Percentiles rank a stretch among this genome's conserved stretches.
These are phyloP conservation scores for Limenitis camilla DNA, from an alignment of 2,888 invertebrate species.

Conservation along the genomic window DNA sequence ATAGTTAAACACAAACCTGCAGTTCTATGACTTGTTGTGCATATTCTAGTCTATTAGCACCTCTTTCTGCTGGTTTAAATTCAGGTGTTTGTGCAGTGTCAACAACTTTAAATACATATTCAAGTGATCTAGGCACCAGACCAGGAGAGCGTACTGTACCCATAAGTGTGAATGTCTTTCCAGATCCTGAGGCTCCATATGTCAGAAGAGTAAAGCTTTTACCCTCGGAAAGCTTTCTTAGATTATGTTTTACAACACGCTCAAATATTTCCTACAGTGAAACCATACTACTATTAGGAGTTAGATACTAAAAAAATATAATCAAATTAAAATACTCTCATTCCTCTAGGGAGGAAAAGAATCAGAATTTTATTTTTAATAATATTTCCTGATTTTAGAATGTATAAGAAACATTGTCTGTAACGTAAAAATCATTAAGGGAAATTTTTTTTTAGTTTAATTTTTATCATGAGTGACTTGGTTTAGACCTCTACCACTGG, in stretches of 20 bases:
- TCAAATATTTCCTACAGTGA: too few species aligned
- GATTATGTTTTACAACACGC: slow-evolving; percentile 71
- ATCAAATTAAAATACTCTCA: too few species aligned
- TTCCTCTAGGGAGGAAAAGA: too few species aligned
- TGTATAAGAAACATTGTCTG: too few species aligned
- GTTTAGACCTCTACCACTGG: too few species aligned
- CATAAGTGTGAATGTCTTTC: slow-evolving; percentile 88
- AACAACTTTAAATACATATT: slow-evolving; percentile 68
- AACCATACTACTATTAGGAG: too few species aligned
- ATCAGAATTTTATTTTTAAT: too few species aligned
- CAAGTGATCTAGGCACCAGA: slow-evolving; percentile 77
- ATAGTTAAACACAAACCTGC: slow-evolving; percentile 38
- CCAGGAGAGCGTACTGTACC: slow-evolving; percentile 79
- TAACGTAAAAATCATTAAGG: too few species aligned
- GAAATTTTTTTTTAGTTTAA: too few species aligned
- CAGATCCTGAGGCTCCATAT: slow-evolving; percentile 93
- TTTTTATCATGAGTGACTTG: too few species aligned
- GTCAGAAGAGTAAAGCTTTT: slow-evolving; percentile 85
- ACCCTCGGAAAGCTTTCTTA: slow-evolving; percentile 76
- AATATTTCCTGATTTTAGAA: too few species aligned
- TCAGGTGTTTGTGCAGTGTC: slow-evolving; percentile 54
- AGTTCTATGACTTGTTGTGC: slow-evolving; percentile 54
- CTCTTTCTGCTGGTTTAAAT: slow-evolving; percentile 55
- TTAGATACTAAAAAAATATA: too few species aligned
- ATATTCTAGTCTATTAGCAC: slow-evolving; percentile 43